Evolutionary conservation across 2,888 invertebrate species (phyloP), one percentile per base, ranked within the genome.

Genomic region (Andrena hattorfiana): DNA sequence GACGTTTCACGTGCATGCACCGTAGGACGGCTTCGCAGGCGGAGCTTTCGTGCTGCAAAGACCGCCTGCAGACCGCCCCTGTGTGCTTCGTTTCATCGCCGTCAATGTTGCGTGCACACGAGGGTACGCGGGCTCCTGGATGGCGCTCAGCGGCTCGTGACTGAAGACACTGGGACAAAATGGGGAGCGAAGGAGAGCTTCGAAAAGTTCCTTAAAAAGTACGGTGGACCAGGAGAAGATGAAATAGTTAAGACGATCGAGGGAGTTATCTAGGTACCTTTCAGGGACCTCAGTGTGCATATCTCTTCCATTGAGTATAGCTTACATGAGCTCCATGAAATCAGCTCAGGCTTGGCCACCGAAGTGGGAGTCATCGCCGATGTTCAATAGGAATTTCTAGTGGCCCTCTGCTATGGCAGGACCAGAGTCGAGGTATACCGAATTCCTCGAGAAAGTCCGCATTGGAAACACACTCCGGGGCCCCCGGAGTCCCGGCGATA

Each of bases 1-100:
- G 88, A 87, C 87, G 86, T 85, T 86, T 86, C 86, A 70, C 83
- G 77, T 78, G 81, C 86, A 79, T 85, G 81, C 74, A 83, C 60
- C 71, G 80, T 67, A 68, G 77, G 62, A 63, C 70, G 71, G 86
- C 26, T 81, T 86, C 72, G 87, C 92, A 92, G 93, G 93, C 93
- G 93, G 93, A 92, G 93, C 92, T 91, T 92, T 92, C 87, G 86
- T 85, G 87, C 85, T 87, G 86, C 79, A 90, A 90, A 91, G 90
- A 91, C 91, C 92, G 92, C 92, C 93, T 91, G 91, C 87, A 89
- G 90, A 92, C 91, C 92, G 91, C 92, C 92, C 92, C 90, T 89
- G 88, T 89, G 83, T 48, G 76, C 62, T 84, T 80, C 87, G 77
- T 81, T 81, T 87, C 81, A 83, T 88, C 88, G 77, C 80, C 86